Conservation (phyloP, 2,113 vertebrate species). For the Pipra filicauda region DNA sequence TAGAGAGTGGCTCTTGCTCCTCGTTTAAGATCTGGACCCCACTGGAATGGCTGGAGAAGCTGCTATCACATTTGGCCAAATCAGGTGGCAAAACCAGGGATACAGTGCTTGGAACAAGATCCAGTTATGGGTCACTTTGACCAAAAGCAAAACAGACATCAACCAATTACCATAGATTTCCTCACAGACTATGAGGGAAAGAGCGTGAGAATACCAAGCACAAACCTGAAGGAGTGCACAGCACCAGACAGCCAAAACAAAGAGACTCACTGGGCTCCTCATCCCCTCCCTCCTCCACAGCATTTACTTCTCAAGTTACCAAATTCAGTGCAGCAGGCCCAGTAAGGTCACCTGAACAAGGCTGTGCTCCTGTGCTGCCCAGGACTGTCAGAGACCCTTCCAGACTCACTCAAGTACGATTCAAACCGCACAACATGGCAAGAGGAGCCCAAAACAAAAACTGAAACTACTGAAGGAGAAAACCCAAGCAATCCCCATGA, state of each 20-base stretch:
- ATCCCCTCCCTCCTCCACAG: neutral
- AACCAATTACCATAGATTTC: neutral
- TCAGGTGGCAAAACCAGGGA: neutral
- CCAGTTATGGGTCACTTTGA: neutral
- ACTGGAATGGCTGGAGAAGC: neutral
- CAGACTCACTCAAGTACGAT: neutral
- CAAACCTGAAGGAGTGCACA: neutral
- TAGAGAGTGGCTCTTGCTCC: neutral
- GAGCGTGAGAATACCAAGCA: neutral
- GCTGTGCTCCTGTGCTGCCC: neutral
- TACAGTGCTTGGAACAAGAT: neutral
- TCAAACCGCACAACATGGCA: neutral
- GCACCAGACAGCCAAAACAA: neutral
- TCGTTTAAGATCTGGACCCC: neutral
- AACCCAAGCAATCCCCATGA: neutral
- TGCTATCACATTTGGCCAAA: neutral
- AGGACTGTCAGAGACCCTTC: neutral
- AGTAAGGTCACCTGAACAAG: neutral
- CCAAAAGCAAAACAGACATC: neutral
- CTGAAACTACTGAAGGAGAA: neutral
- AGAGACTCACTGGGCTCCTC: neutral
- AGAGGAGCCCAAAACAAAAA: neutral
- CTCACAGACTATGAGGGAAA: neutral
- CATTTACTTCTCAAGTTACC: neutral
- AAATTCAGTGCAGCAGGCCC: neutral